These are phyloP conservation scores for Diplodus sargus DNA, from an alignment of 2,797 vertebrate species.

Conservation along the genomic window DNA sequence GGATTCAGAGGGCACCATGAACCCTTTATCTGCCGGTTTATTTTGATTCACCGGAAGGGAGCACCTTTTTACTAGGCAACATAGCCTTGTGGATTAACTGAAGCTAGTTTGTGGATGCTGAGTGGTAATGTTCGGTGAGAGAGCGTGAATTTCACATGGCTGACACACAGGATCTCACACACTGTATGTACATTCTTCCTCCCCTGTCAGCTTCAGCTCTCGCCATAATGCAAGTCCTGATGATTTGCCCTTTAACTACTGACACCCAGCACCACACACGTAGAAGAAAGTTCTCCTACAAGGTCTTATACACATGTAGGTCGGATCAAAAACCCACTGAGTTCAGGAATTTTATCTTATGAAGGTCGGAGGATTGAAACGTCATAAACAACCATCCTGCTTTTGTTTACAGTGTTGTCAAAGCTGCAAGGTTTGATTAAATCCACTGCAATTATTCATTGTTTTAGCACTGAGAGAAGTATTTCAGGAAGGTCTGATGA, in stretches of 20 bases:
- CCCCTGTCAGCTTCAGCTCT: not conserved
- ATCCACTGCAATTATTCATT: not conserved
- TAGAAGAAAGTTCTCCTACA: not conserved
- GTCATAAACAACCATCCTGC: not conserved
- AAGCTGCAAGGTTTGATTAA: not conserved
- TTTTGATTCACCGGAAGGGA: not conserved
- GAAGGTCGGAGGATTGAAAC: not conserved
- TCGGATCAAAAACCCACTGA: no score
- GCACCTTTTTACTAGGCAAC: not conserved
- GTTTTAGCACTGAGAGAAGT: not conserved
- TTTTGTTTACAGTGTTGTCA: not conserved
- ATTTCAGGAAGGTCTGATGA: not conserved
- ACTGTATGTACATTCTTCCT: not conserved
- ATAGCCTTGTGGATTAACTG: not conserved
- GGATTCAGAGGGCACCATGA: not conserved
- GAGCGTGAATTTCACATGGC: not conserved
- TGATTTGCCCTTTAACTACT: not conserved
- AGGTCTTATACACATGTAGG: no score
- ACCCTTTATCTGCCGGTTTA: not conserved
- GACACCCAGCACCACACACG: not conserved
- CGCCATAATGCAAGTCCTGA: not conserved
- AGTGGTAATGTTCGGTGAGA: not conserved
- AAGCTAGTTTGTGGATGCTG: not conserved
- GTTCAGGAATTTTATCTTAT: not conserved
- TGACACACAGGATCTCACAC: not conserved